phyloP scores from a whole-genome alignment of 2,797 vertebrate species.

The Epinephelus coioides region DNA sequence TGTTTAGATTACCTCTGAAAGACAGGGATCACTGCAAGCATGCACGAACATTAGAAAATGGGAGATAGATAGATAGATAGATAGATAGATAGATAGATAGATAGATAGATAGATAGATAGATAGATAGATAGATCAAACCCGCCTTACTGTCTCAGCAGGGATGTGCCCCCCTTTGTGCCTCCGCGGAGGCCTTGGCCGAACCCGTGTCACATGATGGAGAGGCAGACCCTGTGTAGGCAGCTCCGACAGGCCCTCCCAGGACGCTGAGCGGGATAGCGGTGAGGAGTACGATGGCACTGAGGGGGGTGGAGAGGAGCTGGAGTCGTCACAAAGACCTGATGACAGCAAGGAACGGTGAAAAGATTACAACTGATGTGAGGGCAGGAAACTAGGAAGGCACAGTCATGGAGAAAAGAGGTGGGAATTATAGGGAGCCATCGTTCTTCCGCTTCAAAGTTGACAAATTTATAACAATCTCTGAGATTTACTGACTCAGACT shows the following conservation, averaged over 20 bases:
- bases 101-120: not conserved
- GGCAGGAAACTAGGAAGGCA: conserved; percentile 27
- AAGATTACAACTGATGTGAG: conserved; percentile 24
- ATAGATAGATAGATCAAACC: not conserved
- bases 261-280: conserved; percentile 81
- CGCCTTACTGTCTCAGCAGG: conserved; percentile 70
- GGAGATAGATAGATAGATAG: conserved; percentile 15
- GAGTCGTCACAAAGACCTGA: conserved; percentile 80
- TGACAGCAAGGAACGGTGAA: conserved; percentile 24
- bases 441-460: conserved; percentile 21
- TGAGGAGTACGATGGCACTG: conserved; percentile 70
- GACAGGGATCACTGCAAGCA: conserved; percentile 37
- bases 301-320: conserved; percentile 75
- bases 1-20: conserved; percentile 58
- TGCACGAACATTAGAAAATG: conserved; percentile 37
- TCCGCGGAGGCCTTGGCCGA: conserved; percentile 88
- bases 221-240: conserved; percentile 91
- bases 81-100: not conserved
- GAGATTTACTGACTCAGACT: conserved; percentile 37
- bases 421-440: conserved; percentile 29
- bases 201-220: conserved; percentile 89
- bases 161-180: conserved; percentile 82
- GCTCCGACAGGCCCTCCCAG: conserved; percentile 88
- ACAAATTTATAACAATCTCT: conserved; percentile 44
- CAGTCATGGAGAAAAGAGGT: not conserved